A percentile compares a stretch with the other conserved stretches of the same genome.
Conservation (phyloP, 1,140 invertebrate species). For the Amyelois transitella region DNA sequence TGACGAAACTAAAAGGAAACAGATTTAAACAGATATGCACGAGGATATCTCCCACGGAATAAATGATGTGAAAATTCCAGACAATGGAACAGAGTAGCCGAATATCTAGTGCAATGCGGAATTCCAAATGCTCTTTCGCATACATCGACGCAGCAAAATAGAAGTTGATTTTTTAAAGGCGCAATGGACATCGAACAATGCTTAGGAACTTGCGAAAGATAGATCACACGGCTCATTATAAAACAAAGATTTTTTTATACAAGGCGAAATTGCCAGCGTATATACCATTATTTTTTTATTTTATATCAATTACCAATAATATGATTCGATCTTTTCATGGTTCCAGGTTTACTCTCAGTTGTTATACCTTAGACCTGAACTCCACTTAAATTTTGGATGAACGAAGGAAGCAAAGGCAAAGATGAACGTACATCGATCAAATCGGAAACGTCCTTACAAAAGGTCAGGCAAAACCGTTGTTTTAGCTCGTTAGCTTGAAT, state of each 20-base stretch:
- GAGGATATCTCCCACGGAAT: slow-evolving; percentile 7
- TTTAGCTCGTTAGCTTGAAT: no score
- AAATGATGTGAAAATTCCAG: slow-evolving; percentile 4
- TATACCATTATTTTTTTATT: no score
- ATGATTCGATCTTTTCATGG: no score
- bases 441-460: no score
- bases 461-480: no score
- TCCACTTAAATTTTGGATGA: no score
- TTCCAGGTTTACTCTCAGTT: no score
- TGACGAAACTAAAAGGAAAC: slow-evolving; percentile 5
- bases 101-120: slow-evolving; percentile 5
- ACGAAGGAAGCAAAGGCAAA: no score
- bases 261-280: no score
- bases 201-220: neutral
- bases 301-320: no score
- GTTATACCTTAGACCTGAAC: no score
- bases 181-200: neutral
- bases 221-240: neutral
- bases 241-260: neutral
- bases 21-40: slow-evolving; percentile 3
- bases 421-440: no score
- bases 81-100: slow-evolving; percentile 5
- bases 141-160: neutral
- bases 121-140: neutral
- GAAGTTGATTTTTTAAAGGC: neutral